Base-by-base conservation (phyloP, 2,888 invertebrate genomes). In the Peribatodes rhomboidaria region DNA sequence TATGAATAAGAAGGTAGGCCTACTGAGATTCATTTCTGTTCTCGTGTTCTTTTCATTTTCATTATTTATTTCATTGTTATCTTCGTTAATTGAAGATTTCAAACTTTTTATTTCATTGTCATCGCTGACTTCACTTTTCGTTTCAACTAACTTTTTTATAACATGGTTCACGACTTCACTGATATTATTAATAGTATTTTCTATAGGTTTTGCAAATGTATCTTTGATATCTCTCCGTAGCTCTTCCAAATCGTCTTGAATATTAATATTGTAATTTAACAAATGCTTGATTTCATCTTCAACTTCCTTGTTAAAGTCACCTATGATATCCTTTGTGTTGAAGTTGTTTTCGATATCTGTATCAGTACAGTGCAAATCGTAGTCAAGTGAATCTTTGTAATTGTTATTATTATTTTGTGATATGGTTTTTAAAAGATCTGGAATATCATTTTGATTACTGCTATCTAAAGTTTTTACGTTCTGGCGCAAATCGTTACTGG, bases 291-390 rank as follows among this genome's bases (percentile, higher is more conserved):
- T 92, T 88, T 94, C 94, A 65, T 94, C 93, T 85, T 94, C 94
- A 42, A 95, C 88, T 87, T 95, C 95, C 80, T 94, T 94, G 66
- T 94, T 94, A 72, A 95, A 95, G 81, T 95, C 94, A 27, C 94
- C 94, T 65, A 94, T 93, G 47, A 94, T 94, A 75, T 94, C 90
- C 74, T 88, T 90, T 6, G 90, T 83, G 44, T 90, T 78, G 73
- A 92, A 92, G 74, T 93, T 92, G 71, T 92, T 92, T 78, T 93
- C 93, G 72, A 92, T 89, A 70, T 92, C 93, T 35, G 89, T 85
- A 70, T 88, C 86, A 54, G 85, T 82, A 67, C 86, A 91, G 72
- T 81, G 83, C 13, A 83, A 73, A 53, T 90, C 89, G 62, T 81
- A 87, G 67, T 73, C 82, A 58, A 71, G 73, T 44, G 74, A 57